Evolutionary conservation across 92 coral and sea anemone species (phyloP).

Genomic region (Palythoa heliodiscus): DNA sequence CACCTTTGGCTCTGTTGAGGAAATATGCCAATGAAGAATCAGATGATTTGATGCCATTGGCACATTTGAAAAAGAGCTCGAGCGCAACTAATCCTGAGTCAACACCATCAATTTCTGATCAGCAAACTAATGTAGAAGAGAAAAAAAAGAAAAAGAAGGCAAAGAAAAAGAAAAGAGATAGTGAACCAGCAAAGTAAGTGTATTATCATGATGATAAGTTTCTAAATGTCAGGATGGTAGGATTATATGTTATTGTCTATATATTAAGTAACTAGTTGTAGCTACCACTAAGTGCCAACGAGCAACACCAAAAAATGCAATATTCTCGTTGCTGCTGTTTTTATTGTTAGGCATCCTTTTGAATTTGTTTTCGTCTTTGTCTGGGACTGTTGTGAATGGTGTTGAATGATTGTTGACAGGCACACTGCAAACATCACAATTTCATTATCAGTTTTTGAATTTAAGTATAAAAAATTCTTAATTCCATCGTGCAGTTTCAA

Average conservation of each 20-base stretch:
- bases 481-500: too few species aligned
- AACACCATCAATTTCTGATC: not conserved
- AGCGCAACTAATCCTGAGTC: not conserved
- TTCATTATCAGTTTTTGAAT: too few species aligned
- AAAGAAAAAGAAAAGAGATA: conserved; percentile 43
- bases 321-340: too few species aligned
- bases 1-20: conserved; percentile 33
- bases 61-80: conserved; percentile 33
- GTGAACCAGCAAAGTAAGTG: conserved; percentile 30
- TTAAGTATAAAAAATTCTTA: too few species aligned
- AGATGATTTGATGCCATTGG: conserved; percentile 36
- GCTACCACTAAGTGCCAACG: too few species aligned
- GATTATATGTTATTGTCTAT: not conserved
- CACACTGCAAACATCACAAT: too few species aligned
- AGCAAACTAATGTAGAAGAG: not conserved
- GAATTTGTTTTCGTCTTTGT: too few species aligned
- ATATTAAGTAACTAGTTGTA: not conserved
- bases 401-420: too few species aligned
- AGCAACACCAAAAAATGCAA: too few species aligned
- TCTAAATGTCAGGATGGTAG: too few species aligned
- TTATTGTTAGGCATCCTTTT: too few species aligned
- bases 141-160: conserved; percentile 32
- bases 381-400: too few species aligned
- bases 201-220: not conserved
- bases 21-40: conserved; percentile 15